These are phyloP conservation scores for Cephalotes varians DNA, from an alignment of 2,888 invertebrate genomes.

Conservation along the genomic window DNA sequence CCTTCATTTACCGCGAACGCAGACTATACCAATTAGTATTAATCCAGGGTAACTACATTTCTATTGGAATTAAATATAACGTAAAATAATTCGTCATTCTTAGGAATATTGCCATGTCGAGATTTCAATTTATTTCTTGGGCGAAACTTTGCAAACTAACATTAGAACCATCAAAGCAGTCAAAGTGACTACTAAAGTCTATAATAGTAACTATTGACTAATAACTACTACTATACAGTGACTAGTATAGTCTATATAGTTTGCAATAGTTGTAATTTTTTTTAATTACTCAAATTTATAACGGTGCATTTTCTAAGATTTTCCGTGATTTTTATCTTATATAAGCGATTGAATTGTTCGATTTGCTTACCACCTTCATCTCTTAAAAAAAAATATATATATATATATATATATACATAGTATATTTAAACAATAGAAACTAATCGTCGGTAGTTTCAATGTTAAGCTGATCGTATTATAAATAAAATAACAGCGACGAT, in stretches of 20 bases:
- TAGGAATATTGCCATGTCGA: not conserved
- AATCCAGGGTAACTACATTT: not conserved
- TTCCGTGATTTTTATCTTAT: not conserved
- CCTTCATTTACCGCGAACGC: not conserved
- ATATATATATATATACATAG: not conserved
- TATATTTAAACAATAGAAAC: not conserved
- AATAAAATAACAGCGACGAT: not conserved
- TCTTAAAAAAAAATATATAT: too few species aligned
- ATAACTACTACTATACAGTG: too few species aligned
- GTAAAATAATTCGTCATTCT: conserved; percentile 1
- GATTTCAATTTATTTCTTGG: not conserved
- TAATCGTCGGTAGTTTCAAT: not conserved
- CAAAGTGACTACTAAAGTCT: not conserved
- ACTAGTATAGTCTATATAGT: too few species aligned
- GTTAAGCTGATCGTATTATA: not conserved
- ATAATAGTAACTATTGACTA: too few species aligned
- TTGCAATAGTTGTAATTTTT: not conserved
- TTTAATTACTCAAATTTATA: not conserved
- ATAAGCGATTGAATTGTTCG: not conserved
- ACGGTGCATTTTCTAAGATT: not conserved
- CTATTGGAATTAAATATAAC: not conserved
- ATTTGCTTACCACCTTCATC: not conserved
- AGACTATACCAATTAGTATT: not conserved
- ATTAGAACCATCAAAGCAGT: not conserved
- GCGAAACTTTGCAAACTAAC: not conserved